Conservation (phyloP, 2,113 vertebrate species). For the Crypturellus undulatus region DNA sequence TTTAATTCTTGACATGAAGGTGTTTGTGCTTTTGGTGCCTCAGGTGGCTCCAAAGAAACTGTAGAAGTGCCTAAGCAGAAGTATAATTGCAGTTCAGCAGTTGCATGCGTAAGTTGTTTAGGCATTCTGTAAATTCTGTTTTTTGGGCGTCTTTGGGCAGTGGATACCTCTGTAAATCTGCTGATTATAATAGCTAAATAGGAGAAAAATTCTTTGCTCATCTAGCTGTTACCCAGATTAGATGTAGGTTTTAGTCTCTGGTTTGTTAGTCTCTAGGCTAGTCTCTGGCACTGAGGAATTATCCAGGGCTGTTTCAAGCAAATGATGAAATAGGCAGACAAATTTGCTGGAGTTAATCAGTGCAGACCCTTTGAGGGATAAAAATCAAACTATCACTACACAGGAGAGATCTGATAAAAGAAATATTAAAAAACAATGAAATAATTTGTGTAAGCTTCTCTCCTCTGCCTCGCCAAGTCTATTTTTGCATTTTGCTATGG, state of each 20-base stretch:
- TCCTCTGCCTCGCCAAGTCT: background rate
- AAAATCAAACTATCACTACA: background rate
- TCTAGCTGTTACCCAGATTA: background rate
- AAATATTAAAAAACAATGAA: background rate
- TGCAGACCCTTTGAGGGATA: background rate
- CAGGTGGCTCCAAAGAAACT: constrained; percentile 19
- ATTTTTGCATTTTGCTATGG: background rate
- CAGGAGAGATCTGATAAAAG: background rate
- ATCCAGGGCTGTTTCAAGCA: background rate
- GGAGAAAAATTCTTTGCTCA: background rate
- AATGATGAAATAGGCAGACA: background rate
- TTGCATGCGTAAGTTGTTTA: background rate
- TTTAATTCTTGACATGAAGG: background rate
- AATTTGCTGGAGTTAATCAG: background rate
- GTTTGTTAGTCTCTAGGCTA: background rate
- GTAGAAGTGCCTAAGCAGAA: background rate
- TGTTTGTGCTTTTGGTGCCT: constrained; percentile 6
- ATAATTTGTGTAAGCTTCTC: background rate
- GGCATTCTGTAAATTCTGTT: constrained; percentile 8
- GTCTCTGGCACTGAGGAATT: constrained; percentile 8
- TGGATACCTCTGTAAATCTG: background rate
- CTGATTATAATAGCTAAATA: background rate
- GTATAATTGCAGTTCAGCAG: constrained; percentile 21
- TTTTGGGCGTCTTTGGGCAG: background rate
- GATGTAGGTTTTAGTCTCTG: background rate